Percentiles rank a stretch among this genome's conserved stretches.
Conservation (phyloP, 2,113 vertebrate genomes). For the Cheirogaleus medius region DNA sequence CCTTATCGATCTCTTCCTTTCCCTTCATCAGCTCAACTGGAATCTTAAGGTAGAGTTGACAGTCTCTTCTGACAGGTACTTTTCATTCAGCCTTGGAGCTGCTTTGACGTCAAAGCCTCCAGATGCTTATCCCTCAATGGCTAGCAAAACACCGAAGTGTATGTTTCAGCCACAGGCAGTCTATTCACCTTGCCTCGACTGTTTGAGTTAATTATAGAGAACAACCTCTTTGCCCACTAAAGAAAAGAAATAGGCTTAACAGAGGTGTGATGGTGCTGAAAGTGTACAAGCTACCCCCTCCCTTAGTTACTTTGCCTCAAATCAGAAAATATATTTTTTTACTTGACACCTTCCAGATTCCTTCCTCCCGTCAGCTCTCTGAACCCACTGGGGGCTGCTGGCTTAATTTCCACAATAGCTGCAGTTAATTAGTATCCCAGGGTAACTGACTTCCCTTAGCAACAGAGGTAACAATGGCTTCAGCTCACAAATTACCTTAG, state of each 20-base stretch:
- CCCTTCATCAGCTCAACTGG: slow-evolving; percentile 30
- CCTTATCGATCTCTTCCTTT: slow-evolving; percentile 54
- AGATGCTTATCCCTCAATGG: slow-evolving; percentile 28
- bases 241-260: slow-evolving; percentile 54
- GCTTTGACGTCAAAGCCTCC: slow-evolving; percentile 26
- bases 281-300: slow-evolving; percentile 28
- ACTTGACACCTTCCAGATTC: slow-evolving; percentile 55
- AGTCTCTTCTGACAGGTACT: slow-evolving; percentile 37
- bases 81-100: slow-evolving; percentile 51
- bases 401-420: slow-evolving; percentile 77
- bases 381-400: slow-evolving; percentile 62
- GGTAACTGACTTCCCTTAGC: slow-evolving; percentile 78
- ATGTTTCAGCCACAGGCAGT: slow-evolving; percentile 55
- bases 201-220: slow-evolving; percentile 66
- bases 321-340: slow-evolving; percentile 63
- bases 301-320: slow-evolving; percentile 31
- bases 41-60: slow-evolving; percentile 45
- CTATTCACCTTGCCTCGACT: slow-evolving; percentile 31
- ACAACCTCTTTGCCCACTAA: slow-evolving; percentile 58
- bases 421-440: slow-evolving; percentile 78
- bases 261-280: slow-evolving; percentile 52
- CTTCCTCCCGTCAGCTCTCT: slow-evolving; percentile 58
- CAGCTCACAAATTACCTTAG: slow-evolving; percentile 72
- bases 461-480: slow-evolving; percentile 75
- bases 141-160: slow-evolving; percentile 36